Conservation (phyloP, 2,113 vertebrate species). For the Agapornis roseicollis region DNA sequence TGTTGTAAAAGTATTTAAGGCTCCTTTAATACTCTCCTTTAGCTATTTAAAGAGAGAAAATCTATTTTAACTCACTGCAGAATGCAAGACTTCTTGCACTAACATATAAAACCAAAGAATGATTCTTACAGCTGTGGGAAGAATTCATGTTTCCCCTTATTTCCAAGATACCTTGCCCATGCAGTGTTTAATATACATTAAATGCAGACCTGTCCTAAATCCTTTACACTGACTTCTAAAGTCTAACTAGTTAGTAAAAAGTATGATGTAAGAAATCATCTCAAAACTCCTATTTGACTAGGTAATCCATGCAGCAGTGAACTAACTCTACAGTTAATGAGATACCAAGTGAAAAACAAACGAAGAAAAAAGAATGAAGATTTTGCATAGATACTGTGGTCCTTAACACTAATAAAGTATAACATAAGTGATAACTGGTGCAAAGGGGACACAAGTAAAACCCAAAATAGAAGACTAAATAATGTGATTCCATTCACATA, state of each 20-base stretch:
- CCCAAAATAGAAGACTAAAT: not conserved
- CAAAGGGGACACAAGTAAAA: not conserved
- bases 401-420: not conserved
- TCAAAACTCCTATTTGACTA: not conserved
- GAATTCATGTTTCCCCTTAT: not conserved
- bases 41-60: not conserved
- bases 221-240: not conserved
- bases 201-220: conserved; percentile 16
- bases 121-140: not conserved
- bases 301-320: not conserved
- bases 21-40: not conserved
- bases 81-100: not conserved
- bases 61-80: not conserved
- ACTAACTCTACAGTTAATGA: not conserved
- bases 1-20: not conserved
- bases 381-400: not conserved
- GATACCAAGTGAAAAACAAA: not conserved
- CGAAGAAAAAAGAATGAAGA: not conserved
- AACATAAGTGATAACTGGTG: not conserved
- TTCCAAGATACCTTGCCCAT: not conserved
- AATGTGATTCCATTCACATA: not conserved
- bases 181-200: not conserved
- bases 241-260: not conserved
- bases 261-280: not conserved
- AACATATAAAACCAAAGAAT: not conserved